Percentiles rank a stretch among this genome's conserved stretches.
phyloP scores from a whole-genome alignment of 2,113 vertebrate species.

The Peucedramus taeniatus region DNA sequence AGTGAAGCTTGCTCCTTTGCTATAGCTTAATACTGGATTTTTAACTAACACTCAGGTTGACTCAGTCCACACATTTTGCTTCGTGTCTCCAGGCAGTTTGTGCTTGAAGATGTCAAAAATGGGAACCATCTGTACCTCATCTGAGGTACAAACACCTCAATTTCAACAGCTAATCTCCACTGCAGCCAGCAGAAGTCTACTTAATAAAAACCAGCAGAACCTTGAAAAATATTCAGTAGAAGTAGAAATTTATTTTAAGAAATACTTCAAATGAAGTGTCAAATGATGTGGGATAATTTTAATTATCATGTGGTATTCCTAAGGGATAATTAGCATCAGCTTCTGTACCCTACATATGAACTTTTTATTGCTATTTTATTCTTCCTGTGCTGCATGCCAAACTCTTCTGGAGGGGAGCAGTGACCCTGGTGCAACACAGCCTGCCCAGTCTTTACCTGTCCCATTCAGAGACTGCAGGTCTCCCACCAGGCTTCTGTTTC shows the following conservation, averaged over 20 bases:
- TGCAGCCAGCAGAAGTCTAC: background rate
- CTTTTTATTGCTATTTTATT: background rate
- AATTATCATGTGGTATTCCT: background rate
- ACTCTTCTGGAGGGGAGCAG: background rate
- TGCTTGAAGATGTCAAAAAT: background rate
- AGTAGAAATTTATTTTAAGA: slow-evolving; percentile 1
- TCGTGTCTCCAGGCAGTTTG: background rate
- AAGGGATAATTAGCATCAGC: background rate
- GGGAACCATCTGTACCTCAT: background rate
- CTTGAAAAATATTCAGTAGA: background rate
- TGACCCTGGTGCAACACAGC: background rate
- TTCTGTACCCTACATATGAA: background rate
- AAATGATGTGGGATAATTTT: background rate
- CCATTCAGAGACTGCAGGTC: background rate
- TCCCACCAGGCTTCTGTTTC: background rate
- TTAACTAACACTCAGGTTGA: background rate
- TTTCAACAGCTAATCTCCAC: background rate
- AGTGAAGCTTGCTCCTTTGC: background rate
- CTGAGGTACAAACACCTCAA: background rate
- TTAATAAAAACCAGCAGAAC: background rate
- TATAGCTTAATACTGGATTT: background rate
- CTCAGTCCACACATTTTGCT: background rate
- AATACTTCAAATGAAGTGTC: background rate
- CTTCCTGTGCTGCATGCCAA: background rate
- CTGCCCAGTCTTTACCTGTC: background rate